phyloP scores from a whole-genome alignment of 2,888 invertebrate genomes.

The Mantis religiosa region DNA sequence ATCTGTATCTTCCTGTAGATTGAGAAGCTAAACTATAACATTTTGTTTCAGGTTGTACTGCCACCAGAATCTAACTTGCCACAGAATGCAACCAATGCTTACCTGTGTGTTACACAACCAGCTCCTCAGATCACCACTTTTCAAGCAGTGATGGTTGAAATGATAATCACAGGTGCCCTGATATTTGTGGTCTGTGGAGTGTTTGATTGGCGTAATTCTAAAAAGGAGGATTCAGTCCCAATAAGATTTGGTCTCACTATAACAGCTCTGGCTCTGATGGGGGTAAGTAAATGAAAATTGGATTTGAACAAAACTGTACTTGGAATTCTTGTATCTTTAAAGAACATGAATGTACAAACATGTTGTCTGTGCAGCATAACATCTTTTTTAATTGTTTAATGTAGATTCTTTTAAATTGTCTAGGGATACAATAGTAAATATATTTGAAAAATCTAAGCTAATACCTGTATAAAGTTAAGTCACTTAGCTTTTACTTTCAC shows the following conservation, averaged over 20 bases:
- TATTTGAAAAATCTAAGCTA: too few species aligned
- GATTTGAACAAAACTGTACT: too few species aligned
- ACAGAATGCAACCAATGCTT: neutral
- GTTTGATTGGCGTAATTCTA: slow-evolving; percentile 44
- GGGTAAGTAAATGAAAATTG: slow-evolving; percentile 1
- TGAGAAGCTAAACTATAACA: neutral
- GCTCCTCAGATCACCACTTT: slow-evolving; percentile 35
- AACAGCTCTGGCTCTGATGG: slow-evolving; percentile 38
- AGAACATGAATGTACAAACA: too few species aligned
- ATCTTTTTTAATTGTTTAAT: too few species aligned
- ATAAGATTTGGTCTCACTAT: slow-evolving; percentile 46
- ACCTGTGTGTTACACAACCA: slow-evolving; percentile 34
- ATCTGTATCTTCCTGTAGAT: too few species aligned
- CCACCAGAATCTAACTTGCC: neutral
- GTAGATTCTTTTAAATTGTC: too few species aligned
- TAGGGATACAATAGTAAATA: too few species aligned
- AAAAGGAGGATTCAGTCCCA: slow-evolving; percentile 42
- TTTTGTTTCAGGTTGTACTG: neutral
- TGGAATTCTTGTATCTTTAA: too few species aligned
- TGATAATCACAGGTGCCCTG: slow-evolving; percentile 42
- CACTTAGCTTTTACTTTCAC: too few species aligned
- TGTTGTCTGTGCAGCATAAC: too few species aligned
- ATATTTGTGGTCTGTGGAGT: slow-evolving; percentile 43
- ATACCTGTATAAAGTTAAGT: too few species aligned
- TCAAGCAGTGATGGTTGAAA: slow-evolving; percentile 43